Evolutionary conservation across 2,888 invertebrate species (phyloP).

Genomic region (Geophilus truncorum): DNA sequence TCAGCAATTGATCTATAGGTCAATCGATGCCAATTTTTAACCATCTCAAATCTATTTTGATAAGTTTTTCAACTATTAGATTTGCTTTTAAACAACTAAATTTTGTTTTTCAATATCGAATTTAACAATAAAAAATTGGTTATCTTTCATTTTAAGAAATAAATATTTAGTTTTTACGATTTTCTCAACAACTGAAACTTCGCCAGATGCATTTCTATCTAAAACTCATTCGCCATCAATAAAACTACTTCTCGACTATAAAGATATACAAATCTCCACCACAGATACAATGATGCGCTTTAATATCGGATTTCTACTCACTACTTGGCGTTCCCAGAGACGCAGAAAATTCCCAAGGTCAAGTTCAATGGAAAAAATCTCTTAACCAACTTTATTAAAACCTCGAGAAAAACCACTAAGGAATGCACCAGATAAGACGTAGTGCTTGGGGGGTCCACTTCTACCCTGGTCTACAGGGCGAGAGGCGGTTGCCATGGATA

Average conservation of each 20-base stretch:
- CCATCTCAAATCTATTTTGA: too few species aligned
- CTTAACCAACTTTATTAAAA: neutral
- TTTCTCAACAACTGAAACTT: too few species aligned
- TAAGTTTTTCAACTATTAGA: too few species aligned
- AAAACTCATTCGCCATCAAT: neutral
- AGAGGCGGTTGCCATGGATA: neutral
- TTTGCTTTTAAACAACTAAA: too few species aligned
- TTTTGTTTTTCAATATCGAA: too few species aligned
- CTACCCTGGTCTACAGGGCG: neutral
- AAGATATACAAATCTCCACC: neutral
- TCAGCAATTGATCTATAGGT: too few species aligned
- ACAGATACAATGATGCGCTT: neutral
- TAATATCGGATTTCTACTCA: neutral
- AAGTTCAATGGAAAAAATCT: neutral
- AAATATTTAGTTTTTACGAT: too few species aligned
- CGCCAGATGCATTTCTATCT: too few species aligned
- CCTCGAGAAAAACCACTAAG: neutral
- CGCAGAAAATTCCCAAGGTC: neutral
- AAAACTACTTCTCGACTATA: neutral
- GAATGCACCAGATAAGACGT: neutral
- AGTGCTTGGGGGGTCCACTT: neutral
- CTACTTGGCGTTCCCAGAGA: neutral
- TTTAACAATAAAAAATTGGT: too few species aligned
- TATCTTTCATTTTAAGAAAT: too few species aligned
- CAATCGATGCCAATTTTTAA: too few species aligned